Base-by-base conservation (phyloP, 2,797 vertebrate genomes). In the Thamnophis elegans region DNA sequence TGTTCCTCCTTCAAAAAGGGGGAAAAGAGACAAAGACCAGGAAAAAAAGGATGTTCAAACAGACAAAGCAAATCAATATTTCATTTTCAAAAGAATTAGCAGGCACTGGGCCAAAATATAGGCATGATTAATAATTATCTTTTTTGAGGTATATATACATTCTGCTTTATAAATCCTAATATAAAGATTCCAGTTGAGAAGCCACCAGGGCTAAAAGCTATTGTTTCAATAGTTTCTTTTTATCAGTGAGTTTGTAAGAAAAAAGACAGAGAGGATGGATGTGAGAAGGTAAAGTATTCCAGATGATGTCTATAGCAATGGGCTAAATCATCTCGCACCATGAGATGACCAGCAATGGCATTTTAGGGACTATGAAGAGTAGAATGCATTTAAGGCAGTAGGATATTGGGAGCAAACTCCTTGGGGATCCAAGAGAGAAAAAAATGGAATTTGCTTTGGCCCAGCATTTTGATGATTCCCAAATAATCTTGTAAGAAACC, bases 161-260 rank as follows among this genome's bases (percentile, higher is more conserved):
- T 73, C 47, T 78, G 16, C 47, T 92, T 78, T 51, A 58, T 12
- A 26, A 58, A 5, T 91, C n/a, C 36, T 58, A 28, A 87, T 87
- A 91, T 36, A 55, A 68, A 54, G 12, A 65, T 87, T n/a, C 26
- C n/a, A 62, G 47, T 5, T 62, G 18, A 62, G 53, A 96, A 91
- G 53, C 94, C 51, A 94, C 87, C 53, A 93, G 92, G 91, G 92
- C 93, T 92, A 93, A 65, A 93, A 93, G 59, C 82, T 65, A 51
- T 88, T 94, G 92, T 90, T 86, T 89, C 68, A 92, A 92, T 90
- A 93, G 93, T 86, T 85, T 53, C 91, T 89, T 22, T 87, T 89
- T 62, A 68, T 89, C 78, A 59, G 51, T 47, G 18, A 36, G 11
- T 82, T 51, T 58, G 20, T 59, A 28, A 90, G 73, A 47, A 47